These are phyloP conservation scores for Chamaea fasciata DNA, from an alignment of 2,113 vertebrate species.

Conservation along the genomic window DNA sequence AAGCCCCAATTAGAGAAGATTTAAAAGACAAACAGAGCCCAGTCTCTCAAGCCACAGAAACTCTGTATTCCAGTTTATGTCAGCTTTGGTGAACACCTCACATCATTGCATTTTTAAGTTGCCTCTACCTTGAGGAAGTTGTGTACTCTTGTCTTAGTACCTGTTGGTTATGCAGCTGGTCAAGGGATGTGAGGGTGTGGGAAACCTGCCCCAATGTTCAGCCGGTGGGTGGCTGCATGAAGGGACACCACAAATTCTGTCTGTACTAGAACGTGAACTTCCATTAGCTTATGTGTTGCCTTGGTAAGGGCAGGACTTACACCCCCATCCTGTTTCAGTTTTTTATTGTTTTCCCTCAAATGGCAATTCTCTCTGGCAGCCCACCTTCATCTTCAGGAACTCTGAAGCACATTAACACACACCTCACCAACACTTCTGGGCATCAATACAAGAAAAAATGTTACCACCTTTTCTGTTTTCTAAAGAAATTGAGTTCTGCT, in stretches of 20 bases:
- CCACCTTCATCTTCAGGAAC: neutral
- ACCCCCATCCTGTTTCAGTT: neutral
- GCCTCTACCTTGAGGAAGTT: neutral
- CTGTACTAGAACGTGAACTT: neutral
- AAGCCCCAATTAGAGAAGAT: neutral
- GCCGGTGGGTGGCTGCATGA: neutral
- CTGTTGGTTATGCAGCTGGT: neutral
- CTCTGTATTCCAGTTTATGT: neutral
- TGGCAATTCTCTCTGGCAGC: neutral
- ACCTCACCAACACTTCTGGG: neutral
- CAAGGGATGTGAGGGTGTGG: neutral
- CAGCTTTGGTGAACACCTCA: neutral
- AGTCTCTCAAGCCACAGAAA: neutral
- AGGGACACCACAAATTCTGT: neutral
- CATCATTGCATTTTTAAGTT: neutral
- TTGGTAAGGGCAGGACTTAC: neutral
- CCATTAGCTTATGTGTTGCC: neutral
- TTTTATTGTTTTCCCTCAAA: neutral
- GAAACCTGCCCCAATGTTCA: neutral
- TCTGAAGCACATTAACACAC: neutral
- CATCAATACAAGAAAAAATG: neutral
- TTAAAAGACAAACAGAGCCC: neutral
- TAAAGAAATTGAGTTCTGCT: neutral
- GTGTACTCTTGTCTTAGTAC: neutral
- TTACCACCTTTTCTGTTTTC: neutral